Base-by-base conservation (phyloP, 2,888 invertebrate species). In the Diarsia rubi region DNA sequence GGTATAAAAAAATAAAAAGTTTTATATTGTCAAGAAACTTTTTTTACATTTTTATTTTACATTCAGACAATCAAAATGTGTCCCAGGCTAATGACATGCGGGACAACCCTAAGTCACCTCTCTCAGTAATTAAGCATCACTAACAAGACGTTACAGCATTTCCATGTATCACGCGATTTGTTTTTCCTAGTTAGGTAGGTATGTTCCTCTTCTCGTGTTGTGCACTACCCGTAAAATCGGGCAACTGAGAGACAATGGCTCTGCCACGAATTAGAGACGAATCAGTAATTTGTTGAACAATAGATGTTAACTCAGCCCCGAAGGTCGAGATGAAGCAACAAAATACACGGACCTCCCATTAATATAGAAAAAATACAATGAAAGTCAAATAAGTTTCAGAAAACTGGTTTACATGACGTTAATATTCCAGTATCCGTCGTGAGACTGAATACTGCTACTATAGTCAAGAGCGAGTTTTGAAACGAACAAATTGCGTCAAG, bases 221-320 rank as follows among this genome's bases (percentile, higher is more conserved):
- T 91, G 91, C 92, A 93, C 86, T 89, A 90, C 76, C 93, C 94
- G 93, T 94, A 93, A 95, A 95, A 94, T 95, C 94, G 92, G 91
- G 91, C 92, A 91, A 83, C 87, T 91, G 89, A 86, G 90, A 94
- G 92, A 96, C 96, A 96, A 95, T 96, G 88, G 94, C 74, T 89
- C 86, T 90, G 91, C 91, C 89, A 92, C 92, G 90, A 94, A 95
- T 95, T 95, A 95, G 93, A 92, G 94, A 92, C 93, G 91, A 94
- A 93, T 93, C 92, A 92, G 92, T 92, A 92, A 94, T 95, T 95
- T 93, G 88, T 91, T 92, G 86, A 95, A 96, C 95, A 96, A 96
- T 96, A 92, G 93, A 92, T 91, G 93, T 91, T 93, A 94, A 94
- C 93, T 92, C 93, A 94, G 91, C 92, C 93, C 90, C 90, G 95